Conservation (phyloP, 1,140 invertebrate species). For the Aporrectodea caliginosa region DNA sequence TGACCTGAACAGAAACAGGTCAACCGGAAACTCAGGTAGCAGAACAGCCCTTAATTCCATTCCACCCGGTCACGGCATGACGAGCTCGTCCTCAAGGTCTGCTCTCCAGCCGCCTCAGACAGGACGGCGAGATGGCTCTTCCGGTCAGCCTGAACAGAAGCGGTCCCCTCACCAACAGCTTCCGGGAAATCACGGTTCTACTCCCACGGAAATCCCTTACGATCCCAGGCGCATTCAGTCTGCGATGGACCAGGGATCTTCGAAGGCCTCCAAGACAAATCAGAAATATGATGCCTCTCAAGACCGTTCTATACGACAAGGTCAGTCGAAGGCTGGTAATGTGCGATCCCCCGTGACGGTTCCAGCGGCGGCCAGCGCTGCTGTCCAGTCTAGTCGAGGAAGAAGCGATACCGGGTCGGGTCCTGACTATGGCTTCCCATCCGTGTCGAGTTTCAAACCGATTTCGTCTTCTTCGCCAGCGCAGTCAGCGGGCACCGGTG, state of each 20-base stretch:
- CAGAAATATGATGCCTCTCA: not conserved
- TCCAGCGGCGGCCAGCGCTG: too few species aligned
- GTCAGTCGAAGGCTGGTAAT: not conserved
- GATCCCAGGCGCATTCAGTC: not conserved
- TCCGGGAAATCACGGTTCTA: too few species aligned
- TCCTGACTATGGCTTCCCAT: not conserved
- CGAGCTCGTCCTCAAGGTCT: not conserved
- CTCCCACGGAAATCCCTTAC: not conserved
- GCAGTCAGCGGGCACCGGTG: not conserved
- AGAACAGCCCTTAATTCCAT: not conserved
- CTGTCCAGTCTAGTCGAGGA: too few species aligned
- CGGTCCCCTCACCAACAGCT: not conserved
- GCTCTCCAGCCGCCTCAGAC: not conserved
- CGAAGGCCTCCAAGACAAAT: not conserved
- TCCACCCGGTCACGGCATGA: not conserved
- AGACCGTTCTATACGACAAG: not conserved
- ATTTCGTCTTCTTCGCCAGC: too few species aligned
- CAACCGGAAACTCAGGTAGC: not conserved
- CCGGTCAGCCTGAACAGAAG: not conserved
- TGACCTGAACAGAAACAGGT: not conserved
- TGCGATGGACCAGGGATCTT: not conserved
- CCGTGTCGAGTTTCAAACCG: not conserved
- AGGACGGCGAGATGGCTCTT: not conserved
- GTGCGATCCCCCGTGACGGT: not conserved
- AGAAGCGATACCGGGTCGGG: not conserved